A percentile compares a stretch with the other conserved stretches of the same genome.
phyloP scores from a whole-genome alignment of 1,140 invertebrate species.

The Araneus ventricosus region DNA sequence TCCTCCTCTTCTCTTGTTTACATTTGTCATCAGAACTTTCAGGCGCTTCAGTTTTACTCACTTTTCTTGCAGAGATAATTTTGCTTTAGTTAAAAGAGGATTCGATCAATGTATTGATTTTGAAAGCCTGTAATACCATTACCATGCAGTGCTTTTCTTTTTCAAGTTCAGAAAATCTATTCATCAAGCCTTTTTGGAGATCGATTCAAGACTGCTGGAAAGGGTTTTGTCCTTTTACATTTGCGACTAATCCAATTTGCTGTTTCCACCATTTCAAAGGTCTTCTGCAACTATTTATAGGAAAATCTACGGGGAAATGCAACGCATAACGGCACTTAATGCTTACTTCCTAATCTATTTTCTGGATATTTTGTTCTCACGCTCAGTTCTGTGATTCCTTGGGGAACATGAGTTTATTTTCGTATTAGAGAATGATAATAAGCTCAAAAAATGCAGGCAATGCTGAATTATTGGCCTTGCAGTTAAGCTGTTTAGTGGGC shows the following conservation, averaged over 20 bases:
- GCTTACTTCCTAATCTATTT: not conserved
- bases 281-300: not conserved
- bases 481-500: too few species aligned
- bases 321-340: not conserved
- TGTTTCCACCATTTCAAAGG: not conserved
- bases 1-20: not conserved
- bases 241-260: not conserved
- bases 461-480: too few species aligned
- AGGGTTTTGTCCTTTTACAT: not conserved
- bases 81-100: not conserved
- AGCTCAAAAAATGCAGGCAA: too few species aligned
- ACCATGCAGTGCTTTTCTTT: not conserved
- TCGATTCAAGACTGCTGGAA: not conserved
- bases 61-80: not conserved
- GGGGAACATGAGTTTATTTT: not conserved
- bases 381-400: not conserved
- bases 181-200: not conserved
- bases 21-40: not conserved
- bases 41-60: not conserved
- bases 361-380: not conserved
- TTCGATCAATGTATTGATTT: slow-evolving; percentile 25
- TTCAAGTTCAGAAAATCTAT: not conserved
- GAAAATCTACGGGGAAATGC: not conserved
- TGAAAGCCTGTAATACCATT: slow-evolving; percentile 18
- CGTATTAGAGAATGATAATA: too few species aligned